Evolutionary conservation across 1,140 invertebrate genomes (phyloP).

Genomic region (Philotrypesis tridentata): DNA sequence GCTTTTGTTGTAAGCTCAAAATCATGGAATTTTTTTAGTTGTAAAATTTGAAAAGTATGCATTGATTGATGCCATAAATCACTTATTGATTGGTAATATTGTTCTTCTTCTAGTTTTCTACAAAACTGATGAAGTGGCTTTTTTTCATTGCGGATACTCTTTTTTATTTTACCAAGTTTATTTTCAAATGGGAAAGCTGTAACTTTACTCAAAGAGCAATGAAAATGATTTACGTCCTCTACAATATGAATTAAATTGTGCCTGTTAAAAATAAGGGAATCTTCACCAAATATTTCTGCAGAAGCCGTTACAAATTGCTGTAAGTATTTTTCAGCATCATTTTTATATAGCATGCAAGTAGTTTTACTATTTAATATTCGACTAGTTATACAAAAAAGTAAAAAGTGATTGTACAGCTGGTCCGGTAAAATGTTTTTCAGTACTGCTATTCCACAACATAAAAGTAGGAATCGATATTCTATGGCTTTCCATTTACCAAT

Average conservation of each 20-base stretch:
- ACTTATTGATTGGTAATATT: no score
- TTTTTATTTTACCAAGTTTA: slow-evolving; percentile 46
- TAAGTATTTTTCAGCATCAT: slow-evolving; percentile 44
- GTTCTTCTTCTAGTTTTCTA: not conserved
- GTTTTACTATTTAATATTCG: slow-evolving; percentile 46
- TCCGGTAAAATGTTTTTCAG: slow-evolving; percentile 41
- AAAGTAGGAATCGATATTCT: slow-evolving; percentile 52
- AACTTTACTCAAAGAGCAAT: slow-evolving; percentile 42
- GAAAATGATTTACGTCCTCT: slow-evolving; percentile 46
- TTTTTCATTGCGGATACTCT: slow-evolving; percentile 34
- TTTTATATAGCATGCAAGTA: slow-evolving; percentile 16
- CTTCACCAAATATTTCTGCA: slow-evolving; percentile 40
- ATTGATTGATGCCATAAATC: no score
- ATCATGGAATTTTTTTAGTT: no score
- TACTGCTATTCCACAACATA: slow-evolving; percentile 42
- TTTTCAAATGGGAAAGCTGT: slow-evolving; percentile 52
- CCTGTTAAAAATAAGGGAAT: slow-evolving; percentile 49
- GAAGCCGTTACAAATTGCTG: slow-evolving; percentile 37
- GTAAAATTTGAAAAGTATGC: no score
- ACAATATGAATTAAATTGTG: slow-evolving; percentile 49
- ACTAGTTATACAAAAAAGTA: slow-evolving; percentile 44
- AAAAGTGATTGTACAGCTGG: slow-evolving; percentile 51
- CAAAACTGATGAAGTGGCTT: slow-evolving; percentile 48
- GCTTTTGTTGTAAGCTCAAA: no score
- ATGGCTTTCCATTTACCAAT: slow-evolving; percentile 50